These are phyloP conservation scores for Drosophila putrida DNA, from an alignment of 2,888 invertebrate genomes.

Conservation along the genomic window DNA sequence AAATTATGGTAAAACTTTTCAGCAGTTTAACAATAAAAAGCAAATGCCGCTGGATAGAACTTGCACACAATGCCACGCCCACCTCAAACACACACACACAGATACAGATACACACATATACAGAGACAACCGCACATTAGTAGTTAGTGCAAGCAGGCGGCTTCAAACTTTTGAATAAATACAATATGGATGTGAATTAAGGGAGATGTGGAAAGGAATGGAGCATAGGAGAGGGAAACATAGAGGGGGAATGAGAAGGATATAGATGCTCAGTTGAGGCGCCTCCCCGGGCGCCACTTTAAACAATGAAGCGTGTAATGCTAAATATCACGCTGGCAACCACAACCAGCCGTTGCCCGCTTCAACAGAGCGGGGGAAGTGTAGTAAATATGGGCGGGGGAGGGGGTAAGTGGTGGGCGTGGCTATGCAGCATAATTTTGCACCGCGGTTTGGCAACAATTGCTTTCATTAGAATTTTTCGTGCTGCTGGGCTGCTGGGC, in stretches of 20 bases:
- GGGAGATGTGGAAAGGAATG: constrained; percentile 7
- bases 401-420: constrained; percentile 30
- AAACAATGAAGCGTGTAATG: constrained; percentile 81
- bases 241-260: background rate
- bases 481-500: constrained; percentile 28
- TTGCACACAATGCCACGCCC: constrained; percentile 65
- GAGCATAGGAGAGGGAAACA: background rate
- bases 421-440: constrained; percentile 77
- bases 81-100: constrained; percentile 19
- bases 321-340: constrained; percentile 76
- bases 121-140: constrained; percentile 73
- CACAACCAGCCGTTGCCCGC: constrained; percentile 64
- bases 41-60: constrained; percentile 76
- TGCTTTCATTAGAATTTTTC: constrained; percentile 79
- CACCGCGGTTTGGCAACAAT: constrained; percentile 81
- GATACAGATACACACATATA: constrained; percentile 17
- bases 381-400: background rate
- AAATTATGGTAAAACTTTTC: constrained; percentile 77
- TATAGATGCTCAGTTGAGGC: constrained; percentile 9
- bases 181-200: constrained; percentile 60
- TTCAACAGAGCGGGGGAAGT: background rate
- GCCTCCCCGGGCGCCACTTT: constrained; percentile 76
- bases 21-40: constrained; percentile 79
- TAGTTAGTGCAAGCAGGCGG: constrained; percentile 81
- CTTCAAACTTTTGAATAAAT: constrained; percentile 78